Conservation (phyloP, 2,113 vertebrate genomes). For the Odontophorus gujanensis region DNA sequence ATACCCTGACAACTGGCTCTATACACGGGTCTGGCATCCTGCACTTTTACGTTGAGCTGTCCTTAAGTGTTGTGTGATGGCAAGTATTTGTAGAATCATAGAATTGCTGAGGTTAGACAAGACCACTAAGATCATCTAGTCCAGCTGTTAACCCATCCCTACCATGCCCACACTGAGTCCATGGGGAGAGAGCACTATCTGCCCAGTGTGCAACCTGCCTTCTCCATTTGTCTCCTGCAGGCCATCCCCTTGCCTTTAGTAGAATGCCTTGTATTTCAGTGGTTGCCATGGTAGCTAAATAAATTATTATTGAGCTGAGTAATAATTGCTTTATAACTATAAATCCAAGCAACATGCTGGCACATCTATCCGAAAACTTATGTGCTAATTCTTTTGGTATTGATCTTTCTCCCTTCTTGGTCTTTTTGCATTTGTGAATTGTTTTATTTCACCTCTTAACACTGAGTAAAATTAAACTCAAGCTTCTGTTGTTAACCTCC, state of each 20-base stretch:
- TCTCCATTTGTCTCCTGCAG: conserved; percentile 43
- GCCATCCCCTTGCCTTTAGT: background rate
- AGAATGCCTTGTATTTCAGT: conserved; percentile 31
- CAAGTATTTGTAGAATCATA: background rate
- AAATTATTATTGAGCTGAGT: conserved; percentile 66
- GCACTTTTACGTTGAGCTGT: background rate
- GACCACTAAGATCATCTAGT: too few relatives aligned
- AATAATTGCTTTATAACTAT: conserved; percentile 68
- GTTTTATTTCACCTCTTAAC: conserved; percentile 27
- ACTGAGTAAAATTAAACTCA: background rate
- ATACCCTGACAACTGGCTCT: background rate
- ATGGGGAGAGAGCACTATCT: background rate
- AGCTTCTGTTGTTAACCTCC: background rate
- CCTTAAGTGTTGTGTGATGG: background rate
- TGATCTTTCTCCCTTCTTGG: conserved; percentile 34
- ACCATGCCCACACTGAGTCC: too few relatives aligned
- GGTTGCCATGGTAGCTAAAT: conserved; percentile 66
- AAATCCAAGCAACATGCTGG: conserved; percentile 55
- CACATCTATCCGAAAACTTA: conserved; percentile 42
- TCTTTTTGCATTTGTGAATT: conserved; percentile 33
- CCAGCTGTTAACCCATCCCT: too few relatives aligned
- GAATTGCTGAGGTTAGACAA: too few relatives aligned
- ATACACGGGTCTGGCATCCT: background rate
- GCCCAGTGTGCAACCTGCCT: background rate
- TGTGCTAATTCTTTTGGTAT: conserved; percentile 38